Evolutionary conservation across 2,797 vertebrate genomes (phyloP).

Genomic region (Percopsis omiscomaycus): DNA sequence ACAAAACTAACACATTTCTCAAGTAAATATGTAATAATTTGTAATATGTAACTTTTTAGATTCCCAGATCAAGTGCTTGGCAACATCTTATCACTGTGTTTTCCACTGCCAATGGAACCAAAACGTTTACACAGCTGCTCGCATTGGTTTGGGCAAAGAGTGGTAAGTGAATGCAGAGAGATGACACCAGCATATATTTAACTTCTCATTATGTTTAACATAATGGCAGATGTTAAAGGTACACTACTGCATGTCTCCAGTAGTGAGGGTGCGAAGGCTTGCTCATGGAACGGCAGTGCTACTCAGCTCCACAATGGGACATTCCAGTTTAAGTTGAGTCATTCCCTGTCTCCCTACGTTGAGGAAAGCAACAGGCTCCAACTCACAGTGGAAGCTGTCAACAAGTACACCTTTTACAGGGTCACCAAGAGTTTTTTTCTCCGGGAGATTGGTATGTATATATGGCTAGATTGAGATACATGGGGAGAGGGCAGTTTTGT

Average conservation of each 20-base stretch:
- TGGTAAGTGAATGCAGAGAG: slow-evolving; percentile 54
- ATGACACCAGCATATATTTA: not conserved
- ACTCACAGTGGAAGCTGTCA: slow-evolving; percentile 70
- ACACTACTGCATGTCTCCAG: slow-evolving; percentile 37
- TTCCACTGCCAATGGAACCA: slow-evolving; percentile 63
- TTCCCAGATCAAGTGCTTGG: slow-evolving; percentile 53
- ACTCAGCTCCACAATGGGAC: not conserved
- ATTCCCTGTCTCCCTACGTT: slow-evolving; percentile 59
- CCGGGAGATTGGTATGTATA: slow-evolving; percentile 70
- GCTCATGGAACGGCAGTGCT: slow-evolving; percentile 48
- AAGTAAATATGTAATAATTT: too few species aligned
- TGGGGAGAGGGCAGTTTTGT: not conserved
- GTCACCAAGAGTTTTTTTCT: slow-evolving; percentile 68
- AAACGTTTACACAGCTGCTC: slow-evolving; percentile 31
- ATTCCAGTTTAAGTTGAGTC: slow-evolving; percentile 62
- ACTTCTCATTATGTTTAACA: not conserved
- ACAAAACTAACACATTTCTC: too few species aligned
- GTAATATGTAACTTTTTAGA: slow-evolving; percentile 51
- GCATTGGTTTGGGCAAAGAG: slow-evolving; percentile 61
- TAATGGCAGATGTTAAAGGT: not conserved
- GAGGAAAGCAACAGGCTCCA: slow-evolving; percentile 70
- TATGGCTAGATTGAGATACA: not conserved
- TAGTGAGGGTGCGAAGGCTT: slow-evolving; percentile 30
- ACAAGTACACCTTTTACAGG: slow-evolving; percentile 12
- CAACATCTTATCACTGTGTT: slow-evolving; percentile 73